Base-by-base conservation (phyloP, 2,797 vertebrate species). In the Discoglossus pictus region DNA sequence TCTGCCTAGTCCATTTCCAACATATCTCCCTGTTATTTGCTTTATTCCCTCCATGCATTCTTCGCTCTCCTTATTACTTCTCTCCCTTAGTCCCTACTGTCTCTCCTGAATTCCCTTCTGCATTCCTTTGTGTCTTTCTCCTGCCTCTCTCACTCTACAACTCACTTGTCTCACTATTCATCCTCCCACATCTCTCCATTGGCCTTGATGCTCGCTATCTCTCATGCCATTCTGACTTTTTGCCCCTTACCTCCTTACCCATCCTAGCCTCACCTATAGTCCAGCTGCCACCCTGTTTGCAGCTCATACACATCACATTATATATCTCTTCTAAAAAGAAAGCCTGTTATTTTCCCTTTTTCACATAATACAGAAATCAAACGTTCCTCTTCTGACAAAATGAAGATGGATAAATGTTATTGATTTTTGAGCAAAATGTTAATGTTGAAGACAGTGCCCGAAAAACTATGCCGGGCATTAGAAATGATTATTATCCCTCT, bases 141-240 rank as follows among this genome's bases (percentile, higher is more conserved):
- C n/a, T n/a, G n/a, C n/a, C n/a, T 42, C 10, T 42, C 84, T 83
- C 72, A 62, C 72, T 43, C 25, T 3, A 8, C 51, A 12, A 2
- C 31, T 5, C 25, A 12, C 20, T 2, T 52, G n/a, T 13, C 34
- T 10, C 51, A 36, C 17, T 38, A 7, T 21, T 2, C 16, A 36
- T 17, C 31, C 7, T 24, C 12, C 18, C 16, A n/a, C n/a, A n/a
- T 1, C 52, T 55, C 35, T n/a, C 35, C 17, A 55, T 54, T 40
- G 25, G n/a, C 46, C 42, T 46, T 13, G 11, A 23, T 31, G 4
- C 27, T 31, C 25, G 40, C 48, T 56, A 24, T 27, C 36, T 25
- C 25, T 12, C 25, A 65, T 68, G 55, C 61, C 75, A 75, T 65
- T 68, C 7, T n/a, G n/a, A n/a, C n/a, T n/a, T n/a, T n/a, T n/a